phyloP scores from a whole-genome alignment of 2,797 vertebrate species.

The Girardinus metallicus region DNA sequence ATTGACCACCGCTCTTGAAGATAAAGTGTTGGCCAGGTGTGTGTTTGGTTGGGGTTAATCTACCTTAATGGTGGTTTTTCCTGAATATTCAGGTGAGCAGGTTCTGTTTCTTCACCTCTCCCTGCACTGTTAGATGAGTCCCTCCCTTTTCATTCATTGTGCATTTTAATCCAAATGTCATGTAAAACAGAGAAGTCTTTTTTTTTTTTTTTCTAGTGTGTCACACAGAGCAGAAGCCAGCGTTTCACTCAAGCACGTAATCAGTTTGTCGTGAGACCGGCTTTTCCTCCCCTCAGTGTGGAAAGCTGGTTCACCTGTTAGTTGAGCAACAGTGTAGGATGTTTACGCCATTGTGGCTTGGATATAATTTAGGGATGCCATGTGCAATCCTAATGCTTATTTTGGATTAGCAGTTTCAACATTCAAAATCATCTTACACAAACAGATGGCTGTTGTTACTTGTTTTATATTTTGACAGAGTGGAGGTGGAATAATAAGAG shows the following conservation, averaged over 20 bases:
- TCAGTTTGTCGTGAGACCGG: conserved; percentile 24
- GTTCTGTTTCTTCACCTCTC: not conserved
- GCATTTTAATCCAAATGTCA: conserved; percentile 4
- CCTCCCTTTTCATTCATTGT: not conserved
- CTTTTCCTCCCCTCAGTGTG: conserved; percentile 30
- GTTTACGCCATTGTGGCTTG: not conserved
- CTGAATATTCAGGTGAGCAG: not conserved
- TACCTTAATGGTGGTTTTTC: not conserved
- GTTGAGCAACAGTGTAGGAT: conserved; percentile 28
- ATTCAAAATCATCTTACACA: not conserved
- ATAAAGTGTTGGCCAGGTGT: not conserved
- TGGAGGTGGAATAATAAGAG: not conserved
- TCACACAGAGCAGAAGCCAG: conserved; percentile 24
- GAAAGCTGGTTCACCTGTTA: conserved; percentile 1
- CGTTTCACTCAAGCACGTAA: conserved; percentile 29
- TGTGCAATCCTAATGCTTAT: not conserved
- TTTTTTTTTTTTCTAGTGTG: conserved; percentile 23
- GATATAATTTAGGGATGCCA: not conserved
- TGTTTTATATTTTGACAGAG: not conserved
- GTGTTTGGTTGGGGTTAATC: not conserved
- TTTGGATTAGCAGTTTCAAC: not conserved
- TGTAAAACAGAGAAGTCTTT: conserved; percentile 34
- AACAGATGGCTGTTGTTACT: not conserved
- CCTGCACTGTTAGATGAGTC: not conserved
- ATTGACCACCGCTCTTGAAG: not conserved